Evolutionary conservation across 2,113 vertebrate genomes (phyloP).

Genomic region (Tamias sibiricus): DNA sequence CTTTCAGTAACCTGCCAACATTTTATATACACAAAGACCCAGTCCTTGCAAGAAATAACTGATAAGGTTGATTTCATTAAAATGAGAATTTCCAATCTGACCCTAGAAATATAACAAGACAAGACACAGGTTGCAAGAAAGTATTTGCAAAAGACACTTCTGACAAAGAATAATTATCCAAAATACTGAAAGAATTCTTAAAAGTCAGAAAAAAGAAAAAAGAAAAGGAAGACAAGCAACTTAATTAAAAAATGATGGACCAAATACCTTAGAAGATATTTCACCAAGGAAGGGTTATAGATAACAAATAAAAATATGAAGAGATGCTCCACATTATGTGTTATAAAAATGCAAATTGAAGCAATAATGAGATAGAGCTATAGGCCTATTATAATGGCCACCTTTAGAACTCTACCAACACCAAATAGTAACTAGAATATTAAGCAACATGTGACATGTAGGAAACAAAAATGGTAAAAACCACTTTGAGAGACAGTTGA

Average conservation of each 20-base stretch:
- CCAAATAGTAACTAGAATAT: neutral
- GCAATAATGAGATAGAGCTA: neutral
- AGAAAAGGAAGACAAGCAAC: neutral
- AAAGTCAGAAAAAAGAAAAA: neutral
- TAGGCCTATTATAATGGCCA: neutral
- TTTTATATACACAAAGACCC: neutral
- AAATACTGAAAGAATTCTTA: neutral
- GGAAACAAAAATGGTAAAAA: neutral
- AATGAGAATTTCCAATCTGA: neutral
- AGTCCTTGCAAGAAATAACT: neutral
- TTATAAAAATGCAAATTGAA: neutral
- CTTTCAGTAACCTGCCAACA: neutral
- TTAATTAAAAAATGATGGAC: neutral
- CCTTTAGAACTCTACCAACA: neutral
- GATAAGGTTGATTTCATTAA: neutral
- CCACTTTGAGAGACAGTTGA: neutral
- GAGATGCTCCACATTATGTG: neutral
- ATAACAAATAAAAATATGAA: neutral
- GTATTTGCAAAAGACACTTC: neutral
- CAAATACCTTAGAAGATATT: neutral
- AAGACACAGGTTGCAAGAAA: neutral
- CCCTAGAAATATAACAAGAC: neutral
- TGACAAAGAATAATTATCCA: neutral
- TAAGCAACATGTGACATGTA: neutral
- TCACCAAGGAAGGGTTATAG: neutral